Conservation (phyloP, 1,140 invertebrate genomes). For the Stegodyphus dumicola region DNA sequence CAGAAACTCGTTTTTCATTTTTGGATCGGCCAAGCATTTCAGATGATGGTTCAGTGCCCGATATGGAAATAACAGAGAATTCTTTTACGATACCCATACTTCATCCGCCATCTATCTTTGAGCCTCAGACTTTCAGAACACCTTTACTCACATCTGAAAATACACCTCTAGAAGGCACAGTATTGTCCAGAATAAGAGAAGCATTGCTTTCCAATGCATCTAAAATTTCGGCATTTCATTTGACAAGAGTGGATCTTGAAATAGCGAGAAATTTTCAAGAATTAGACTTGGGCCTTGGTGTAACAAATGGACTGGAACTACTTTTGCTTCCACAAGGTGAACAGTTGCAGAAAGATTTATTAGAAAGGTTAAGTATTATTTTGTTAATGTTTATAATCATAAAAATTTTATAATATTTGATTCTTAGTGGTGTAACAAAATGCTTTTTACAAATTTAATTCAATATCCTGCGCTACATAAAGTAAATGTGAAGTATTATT, state of each 20-base stretch:
- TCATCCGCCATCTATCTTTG: constrained; percentile 74
- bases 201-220: constrained; percentile 80
- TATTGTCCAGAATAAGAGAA: constrained; percentile 81
- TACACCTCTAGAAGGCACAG: constrained; percentile 85
- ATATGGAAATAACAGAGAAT: background rate
- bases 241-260: constrained; percentile 84
- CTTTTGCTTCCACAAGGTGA: constrained; percentile 85
- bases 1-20: constrained; percentile 52
- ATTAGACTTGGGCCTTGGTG: constrained; percentile 75
- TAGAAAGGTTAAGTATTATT: constrained; percentile 81
- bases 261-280: constrained; percentile 74
- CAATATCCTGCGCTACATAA: too few species aligned
- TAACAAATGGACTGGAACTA: constrained; percentile 82
- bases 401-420: too few species aligned
- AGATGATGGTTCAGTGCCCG: constrained; percentile 17
- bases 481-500: too few species aligned
- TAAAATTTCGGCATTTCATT: constrained; percentile 82
- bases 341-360: constrained; percentile 82
- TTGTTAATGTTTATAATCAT: background rate
- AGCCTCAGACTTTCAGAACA: constrained; percentile 77
- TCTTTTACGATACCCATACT: constrained; percentile 63
- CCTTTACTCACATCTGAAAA: constrained; percentile 78
- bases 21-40: constrained; percentile 41
- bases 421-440: too few species aligned
- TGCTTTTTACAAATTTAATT: too few species aligned